phyloP scores from a whole-genome alignment of 2,113 vertebrate species.

The Lampris megalopsis region DNA sequence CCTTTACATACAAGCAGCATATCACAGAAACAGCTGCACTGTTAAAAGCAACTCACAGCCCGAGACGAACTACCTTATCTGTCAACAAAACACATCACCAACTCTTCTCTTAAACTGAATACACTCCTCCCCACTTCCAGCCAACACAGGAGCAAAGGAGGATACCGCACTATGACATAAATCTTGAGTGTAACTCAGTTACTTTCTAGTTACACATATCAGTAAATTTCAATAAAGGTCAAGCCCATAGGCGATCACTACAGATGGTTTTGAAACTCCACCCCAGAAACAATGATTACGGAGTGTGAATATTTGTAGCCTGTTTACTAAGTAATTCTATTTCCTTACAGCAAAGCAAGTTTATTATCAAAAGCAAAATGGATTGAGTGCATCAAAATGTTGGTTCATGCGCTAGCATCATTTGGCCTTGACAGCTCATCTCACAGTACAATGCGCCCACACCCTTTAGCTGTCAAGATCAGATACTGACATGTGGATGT shows the following conservation, averaged over 20 bases:
- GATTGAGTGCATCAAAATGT: too few relatives aligned
- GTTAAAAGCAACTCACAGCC: not conserved
- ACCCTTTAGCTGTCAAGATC: too few relatives aligned
- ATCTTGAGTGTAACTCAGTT: slow-evolving; percentile 4
- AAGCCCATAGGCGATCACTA: slow-evolving; percentile 6
- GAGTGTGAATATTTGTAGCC: not conserved
- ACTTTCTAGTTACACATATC: slow-evolving; percentile 21
- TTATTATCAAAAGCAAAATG: too few relatives aligned
- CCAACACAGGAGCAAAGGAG: not conserved
- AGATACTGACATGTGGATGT: too few relatives aligned
- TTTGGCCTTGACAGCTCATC: too few relatives aligned
- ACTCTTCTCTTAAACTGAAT: not conserved
- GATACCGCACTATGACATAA: not conserved
- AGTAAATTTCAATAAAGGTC: slow-evolving; percentile 26
- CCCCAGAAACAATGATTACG: not conserved
- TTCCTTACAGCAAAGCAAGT: not conserved
- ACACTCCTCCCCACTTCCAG: not conserved
- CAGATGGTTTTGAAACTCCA: slow-evolving; percentile 10
- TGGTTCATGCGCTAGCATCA: too few relatives aligned
- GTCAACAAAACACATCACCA: slow-evolving; percentile 6
- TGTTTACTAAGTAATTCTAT: not conserved
- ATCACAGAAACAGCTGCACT: not conserved
- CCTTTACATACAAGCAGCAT: slow-evolving; percentile 9
- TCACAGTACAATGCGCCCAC: too few relatives aligned
- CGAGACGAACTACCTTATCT: not conserved